Evolutionary conservation across 1,140 invertebrate genomes (phyloP).

Genomic region (Drosophila nikananu): DNA sequence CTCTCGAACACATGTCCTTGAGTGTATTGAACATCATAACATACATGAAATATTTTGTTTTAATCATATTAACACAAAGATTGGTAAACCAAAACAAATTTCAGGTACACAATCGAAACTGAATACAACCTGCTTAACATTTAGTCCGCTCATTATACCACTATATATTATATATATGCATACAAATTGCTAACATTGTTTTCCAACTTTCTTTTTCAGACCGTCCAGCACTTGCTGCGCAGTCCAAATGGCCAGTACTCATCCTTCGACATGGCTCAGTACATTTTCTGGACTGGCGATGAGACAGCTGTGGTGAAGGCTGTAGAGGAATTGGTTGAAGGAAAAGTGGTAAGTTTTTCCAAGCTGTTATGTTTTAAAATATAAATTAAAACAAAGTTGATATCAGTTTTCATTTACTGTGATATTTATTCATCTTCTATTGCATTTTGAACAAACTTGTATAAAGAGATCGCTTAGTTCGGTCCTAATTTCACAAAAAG

Average conservation of each 20-base stretch:
- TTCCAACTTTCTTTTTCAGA: conserved; percentile 49
- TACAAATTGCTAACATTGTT: not conserved
- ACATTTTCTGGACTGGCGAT: conserved; percentile 92
- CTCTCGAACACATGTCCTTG: not conserved
- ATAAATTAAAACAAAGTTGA: not conserved
- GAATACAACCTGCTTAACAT: not conserved
- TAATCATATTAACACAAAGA: not conserved
- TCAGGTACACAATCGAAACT: not conserved
- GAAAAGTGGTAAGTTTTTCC: conserved; percentile 88
- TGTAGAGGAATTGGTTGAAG: conserved; percentile 90
- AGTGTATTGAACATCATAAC: not conserved
- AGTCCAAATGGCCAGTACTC: conserved; percentile 88
- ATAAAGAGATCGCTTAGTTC: not conserved
- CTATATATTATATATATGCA: too few relatives aligned
- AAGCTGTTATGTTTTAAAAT: not conserved
- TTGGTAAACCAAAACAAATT: not conserved
- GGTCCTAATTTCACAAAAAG: not conserved
- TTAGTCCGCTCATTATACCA: not conserved
- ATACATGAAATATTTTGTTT: not conserved
- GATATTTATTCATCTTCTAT: not conserved
- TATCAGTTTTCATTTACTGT: too few relatives aligned
- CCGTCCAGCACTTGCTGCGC: conserved; percentile 76
- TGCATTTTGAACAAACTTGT: not conserved
- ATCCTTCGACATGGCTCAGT: conserved; percentile 91
- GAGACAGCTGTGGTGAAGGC: conserved; percentile 90